phyloP scores from a whole-genome alignment of 2,113 vertebrate genomes.

The Orcinus orca region DNA sequence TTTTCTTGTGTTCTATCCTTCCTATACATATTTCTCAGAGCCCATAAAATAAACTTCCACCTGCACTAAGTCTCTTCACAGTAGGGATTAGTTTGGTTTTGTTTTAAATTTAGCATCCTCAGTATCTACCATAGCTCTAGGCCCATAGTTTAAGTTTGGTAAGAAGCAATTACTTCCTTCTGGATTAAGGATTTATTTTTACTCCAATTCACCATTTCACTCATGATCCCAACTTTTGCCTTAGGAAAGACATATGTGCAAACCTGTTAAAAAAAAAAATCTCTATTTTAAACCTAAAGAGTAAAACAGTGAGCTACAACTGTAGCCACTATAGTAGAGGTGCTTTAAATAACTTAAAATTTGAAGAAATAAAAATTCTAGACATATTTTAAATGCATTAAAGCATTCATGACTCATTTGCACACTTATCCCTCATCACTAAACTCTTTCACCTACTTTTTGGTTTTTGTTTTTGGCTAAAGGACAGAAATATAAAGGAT shows the following conservation, averaged over 20 bases:
- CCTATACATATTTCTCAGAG: background rate
- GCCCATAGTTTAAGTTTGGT: background rate
- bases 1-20: background rate
- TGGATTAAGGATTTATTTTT: background rate
- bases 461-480: background rate
- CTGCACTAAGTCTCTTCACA: background rate
- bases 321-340: background rate
- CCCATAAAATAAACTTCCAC: background rate
- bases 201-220: background rate
- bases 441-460: background rate
- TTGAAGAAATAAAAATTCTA: slow-evolving; percentile 10
- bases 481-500: background rate
- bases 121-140: background rate
- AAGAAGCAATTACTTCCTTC: background rate
- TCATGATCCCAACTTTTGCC: background rate
- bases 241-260: background rate
- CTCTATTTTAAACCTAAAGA: background rate
- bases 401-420: background rate
- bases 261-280: background rate
- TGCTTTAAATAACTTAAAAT: background rate
- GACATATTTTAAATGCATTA: background rate
- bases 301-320: background rate
- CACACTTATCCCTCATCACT: background rate
- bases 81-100: background rate
- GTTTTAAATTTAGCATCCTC: background rate